Evolutionary conservation across 2,113 vertebrate species (phyloP).

Genomic region (Percina caprodes): DNA sequence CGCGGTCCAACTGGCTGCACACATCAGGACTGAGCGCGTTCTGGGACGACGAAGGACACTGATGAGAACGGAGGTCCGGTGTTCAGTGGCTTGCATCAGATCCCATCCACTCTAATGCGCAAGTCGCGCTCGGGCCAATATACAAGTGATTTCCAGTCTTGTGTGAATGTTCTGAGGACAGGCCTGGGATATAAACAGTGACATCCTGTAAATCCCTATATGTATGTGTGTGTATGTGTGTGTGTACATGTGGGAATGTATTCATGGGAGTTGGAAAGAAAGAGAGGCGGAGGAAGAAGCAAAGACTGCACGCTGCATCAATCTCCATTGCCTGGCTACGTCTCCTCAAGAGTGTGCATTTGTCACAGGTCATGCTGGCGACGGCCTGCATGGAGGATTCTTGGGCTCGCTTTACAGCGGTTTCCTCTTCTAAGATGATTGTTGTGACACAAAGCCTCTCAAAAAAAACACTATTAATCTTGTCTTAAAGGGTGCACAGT

Average conservation of each 20-base stretch:
- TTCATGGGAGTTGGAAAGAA: neutral
- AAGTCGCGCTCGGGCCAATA: neutral
- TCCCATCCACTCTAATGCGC: constrained; percentile 23
- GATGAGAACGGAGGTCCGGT: constrained; percentile 51
- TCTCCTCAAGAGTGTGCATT: constrained; percentile 30
- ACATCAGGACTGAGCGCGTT: constrained; percentile 56
- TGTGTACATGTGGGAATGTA: neutral
- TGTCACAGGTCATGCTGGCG: constrained; percentile 30
- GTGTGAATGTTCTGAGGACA: constrained; percentile 6
- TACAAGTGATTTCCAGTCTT: constrained; percentile 12
- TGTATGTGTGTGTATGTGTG: neutral
- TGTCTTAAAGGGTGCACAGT: neutral
- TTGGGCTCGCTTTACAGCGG: constrained; percentile 8
- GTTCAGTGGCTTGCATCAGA: constrained; percentile 55
- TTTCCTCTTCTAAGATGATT: constrained; percentile 27
- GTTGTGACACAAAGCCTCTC: constrained; percentile 25
- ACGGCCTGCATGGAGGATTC: constrained; percentile 5
- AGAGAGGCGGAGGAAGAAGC: constrained; percentile 21
- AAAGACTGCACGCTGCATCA: constrained; percentile 23
- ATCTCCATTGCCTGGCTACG: constrained; percentile 51
- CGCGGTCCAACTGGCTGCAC: constrained; percentile 66
- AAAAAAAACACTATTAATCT: constrained; percentile 43
- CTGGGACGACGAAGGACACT: constrained; percentile 53
- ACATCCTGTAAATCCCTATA: constrained; percentile 11
- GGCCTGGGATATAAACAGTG: neutral